Base-by-base conservation (phyloP, 2,888 invertebrate genomes). In the Standfussiana lucernea region DNA sequence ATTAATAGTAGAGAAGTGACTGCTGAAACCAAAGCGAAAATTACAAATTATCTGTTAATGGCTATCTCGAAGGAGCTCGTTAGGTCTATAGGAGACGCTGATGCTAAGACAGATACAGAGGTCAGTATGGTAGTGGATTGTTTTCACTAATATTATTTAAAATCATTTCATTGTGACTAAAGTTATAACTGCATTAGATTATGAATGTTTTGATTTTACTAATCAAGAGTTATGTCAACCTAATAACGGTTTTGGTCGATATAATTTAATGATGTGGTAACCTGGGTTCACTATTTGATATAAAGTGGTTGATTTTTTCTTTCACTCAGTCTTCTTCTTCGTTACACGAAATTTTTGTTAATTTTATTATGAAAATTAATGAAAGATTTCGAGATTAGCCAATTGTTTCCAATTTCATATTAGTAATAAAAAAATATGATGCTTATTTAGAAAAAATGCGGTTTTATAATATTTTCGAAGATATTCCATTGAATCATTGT, bases 61-160 rank as follows among this genome's bases (percentile, higher is more conserved):
- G 96, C 96, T 90, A 96, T 96, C 91, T 96, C 96, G 66, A 96
- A 96, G 91, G 96, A 96, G 89, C 95, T 96, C 76, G 96, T 96
- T 85, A 94, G 96, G 89, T 96, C 96, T 62, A 96, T 96, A 82
- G 96, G 96, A 73, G 96, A 96, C 82, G 96, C 96, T 28, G 96
- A 96, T 83, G 96, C 96, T 88, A 96, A 96, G 93, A 96, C 96
- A 90, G 96, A 96, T 90, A 96, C 96, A 64, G 96, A 96, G 96
- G 96, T 96, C 88, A 94, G 95, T 94, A 91, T 88, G 89, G 86
- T 90, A 87, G 86, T 82, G 87, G 88, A 86, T 89, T 67, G 71
- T 61, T 86, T 75, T 84, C 40, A 70, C 83, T 79, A 74, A 79
- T 80, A 75, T 72, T 79, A 71, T 78, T 67, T 77, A 78, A 80